Base-by-base conservation (phyloP, 2,888 invertebrate species). In the Plemyria rubiginata region DNA sequence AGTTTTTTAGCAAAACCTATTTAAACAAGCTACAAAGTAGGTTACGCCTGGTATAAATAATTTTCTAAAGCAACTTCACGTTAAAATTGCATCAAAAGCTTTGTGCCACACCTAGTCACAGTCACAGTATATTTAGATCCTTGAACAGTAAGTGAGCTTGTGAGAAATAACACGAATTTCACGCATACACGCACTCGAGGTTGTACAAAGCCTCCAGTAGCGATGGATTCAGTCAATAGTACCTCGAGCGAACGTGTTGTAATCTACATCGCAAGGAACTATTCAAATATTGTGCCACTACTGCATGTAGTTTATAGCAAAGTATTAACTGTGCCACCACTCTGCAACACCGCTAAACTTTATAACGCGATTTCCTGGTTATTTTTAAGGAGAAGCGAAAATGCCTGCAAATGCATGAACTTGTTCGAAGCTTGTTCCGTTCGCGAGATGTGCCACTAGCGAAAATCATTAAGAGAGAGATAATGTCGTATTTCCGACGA, bases 71-170 rank as follows among this genome's bases (percentile, higher is more conserved):
- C 65, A 71, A 72, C 68, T 72, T 62, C 60, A 66, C 70, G 73
- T 63, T 72, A 65, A 77, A 77, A 79, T 73, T 77, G 72, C 75
- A 75, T 78, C 72, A 73, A 74, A 74, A 77, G 74, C 74, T 77
- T 78, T 77, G 73, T 78, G 64, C 67, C 60, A 73, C 71, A 73
- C 70, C 71, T 62, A 70, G 70, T 69, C 70, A 65, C 67, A 38
- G 36, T 12, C 53, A 60, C 65, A 58, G 46, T 28, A 58, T 9
- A 22, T 36, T n/a, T 54, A n/a, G 13, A 48, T n/a, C 4, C 28
- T 40, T 9, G 9, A 48, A 9, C 55, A 55, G 55, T 48, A 55
- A 7, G 6, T 28, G 7, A 13, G 15, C 36, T 54, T 22, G 40
- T 12, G 22, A 38, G 36, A 13, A 32, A 22, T 48, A 16, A 8